Percentiles rank a stretch among this genome's conserved stretches.
phyloP scores from a whole-genome alignment of 1,140 invertebrate species.

The Calliphora vicina region DNA sequence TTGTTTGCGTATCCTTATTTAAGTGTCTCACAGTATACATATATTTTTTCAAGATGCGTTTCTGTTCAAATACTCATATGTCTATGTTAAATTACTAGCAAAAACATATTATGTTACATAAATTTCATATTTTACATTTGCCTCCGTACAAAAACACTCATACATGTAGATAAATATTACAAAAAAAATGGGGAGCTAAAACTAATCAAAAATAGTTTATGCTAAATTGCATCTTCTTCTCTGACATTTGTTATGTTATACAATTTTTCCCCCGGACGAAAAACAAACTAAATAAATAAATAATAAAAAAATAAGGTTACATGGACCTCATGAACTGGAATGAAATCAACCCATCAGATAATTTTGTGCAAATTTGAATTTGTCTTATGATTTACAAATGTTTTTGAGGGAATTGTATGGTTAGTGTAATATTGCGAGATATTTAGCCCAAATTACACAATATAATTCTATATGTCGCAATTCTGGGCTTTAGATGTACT shows the following conservation, averaged over 20 bases:
- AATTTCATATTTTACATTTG: not conserved
- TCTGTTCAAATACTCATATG: not conserved
- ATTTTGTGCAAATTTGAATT: not conserved
- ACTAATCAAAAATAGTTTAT: slow-evolving; percentile 37
- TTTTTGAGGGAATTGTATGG: too few relatives aligned
- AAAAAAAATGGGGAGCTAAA: slow-evolving; percentile 27
- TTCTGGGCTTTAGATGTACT: too few relatives aligned
- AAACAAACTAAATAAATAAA: not conserved
- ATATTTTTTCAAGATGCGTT: too few relatives aligned
- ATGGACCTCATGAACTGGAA: not conserved
- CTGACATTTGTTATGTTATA: not conserved
- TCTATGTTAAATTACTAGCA: not conserved
- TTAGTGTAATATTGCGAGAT: too few relatives aligned
- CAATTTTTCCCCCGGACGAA: not conserved
- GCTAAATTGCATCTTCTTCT: slow-evolving; percentile 28
- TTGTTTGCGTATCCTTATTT: not conserved
- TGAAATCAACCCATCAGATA: not conserved
- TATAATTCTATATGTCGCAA: too few relatives aligned
- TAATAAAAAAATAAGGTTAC: not conserved
- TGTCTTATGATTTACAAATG: too few relatives aligned
- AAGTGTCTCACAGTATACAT: not conserved
- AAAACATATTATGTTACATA: not conserved
- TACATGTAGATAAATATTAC: not conserved
- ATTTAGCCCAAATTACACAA: too few relatives aligned
- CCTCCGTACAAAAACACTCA: not conserved